phyloP scores from a whole-genome alignment of 2,888 invertebrate species.

The Tenthredo livida region DNA sequence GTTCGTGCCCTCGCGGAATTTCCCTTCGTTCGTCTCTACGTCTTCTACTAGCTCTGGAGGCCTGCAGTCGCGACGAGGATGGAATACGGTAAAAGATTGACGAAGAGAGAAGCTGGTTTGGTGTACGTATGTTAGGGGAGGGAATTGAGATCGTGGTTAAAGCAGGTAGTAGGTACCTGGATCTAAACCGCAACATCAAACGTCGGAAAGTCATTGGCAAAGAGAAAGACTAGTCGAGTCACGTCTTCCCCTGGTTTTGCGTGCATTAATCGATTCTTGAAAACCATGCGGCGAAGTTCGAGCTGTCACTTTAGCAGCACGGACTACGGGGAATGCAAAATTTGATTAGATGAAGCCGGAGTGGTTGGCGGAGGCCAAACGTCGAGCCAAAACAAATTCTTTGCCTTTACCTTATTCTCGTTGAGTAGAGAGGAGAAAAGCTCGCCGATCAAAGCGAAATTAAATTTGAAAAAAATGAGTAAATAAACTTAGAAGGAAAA shows the following conservation, averaged over 20 bases:
- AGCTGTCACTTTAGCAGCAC: conserved; percentile 11
- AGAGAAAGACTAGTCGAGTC: background rate
- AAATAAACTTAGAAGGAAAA: background rate
- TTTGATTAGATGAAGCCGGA: conserved; percentile 36
- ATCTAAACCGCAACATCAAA: background rate
- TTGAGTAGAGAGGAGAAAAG: conserved; percentile 12
- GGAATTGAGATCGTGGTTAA: conserved; percentile 9
- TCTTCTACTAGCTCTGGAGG: background rate
- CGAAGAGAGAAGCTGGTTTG: conserved; percentile 60
- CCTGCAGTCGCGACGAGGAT: conserved; percentile 70
- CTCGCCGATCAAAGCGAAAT: conserved; percentile 19
- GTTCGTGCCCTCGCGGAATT: conserved; percentile 54
- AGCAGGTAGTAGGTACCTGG: conserved; percentile 16
- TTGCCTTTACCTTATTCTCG: background rate
- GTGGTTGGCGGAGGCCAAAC: conserved; percentile 12
- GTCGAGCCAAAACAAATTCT: conserved; percentile 34
- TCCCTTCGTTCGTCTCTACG: conserved; percentile 38
- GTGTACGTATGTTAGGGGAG: background rate
- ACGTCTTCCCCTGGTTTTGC: conserved; percentile 1
- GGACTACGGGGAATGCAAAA: background rate
- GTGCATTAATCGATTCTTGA: conserved; percentile 12
- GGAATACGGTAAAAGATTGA: conserved; percentile 71
- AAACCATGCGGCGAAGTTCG: conserved; percentile 7
- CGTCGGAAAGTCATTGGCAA: background rate
- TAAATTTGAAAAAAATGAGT: conserved; percentile 27